Evolutionary conservation across 2,888 invertebrate genomes (phyloP).

Genomic region (Axea sp.): DNA sequence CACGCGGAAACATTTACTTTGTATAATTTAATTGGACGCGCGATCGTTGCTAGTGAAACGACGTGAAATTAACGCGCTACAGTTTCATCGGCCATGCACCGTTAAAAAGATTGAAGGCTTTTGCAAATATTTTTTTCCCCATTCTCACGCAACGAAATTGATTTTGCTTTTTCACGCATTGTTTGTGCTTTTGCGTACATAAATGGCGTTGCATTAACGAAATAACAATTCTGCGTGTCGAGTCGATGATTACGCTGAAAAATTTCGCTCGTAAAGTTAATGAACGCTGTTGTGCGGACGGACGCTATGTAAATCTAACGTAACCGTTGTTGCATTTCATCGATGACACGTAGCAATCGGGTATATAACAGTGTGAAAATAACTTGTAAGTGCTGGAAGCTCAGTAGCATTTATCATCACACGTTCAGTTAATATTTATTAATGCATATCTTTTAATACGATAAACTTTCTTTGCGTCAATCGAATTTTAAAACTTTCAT

Average conservation of each 20-base stretch:
- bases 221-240: constrained; percentile 12
- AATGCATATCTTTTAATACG: too few species aligned
- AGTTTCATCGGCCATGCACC: too few species aligned
- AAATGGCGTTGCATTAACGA: constrained; percentile 16
- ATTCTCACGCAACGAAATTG: too few species aligned
- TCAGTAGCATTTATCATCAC: constrained; percentile 14
- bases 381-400: constrained; percentile 20
- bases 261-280: constrained; percentile 27
- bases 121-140: too few species aligned
- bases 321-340: constrained; percentile 12
- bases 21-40: constrained; percentile 40
- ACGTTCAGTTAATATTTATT: too few species aligned
- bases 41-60: neutral
- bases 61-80: constrained; percentile 7
- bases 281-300: constrained; percentile 4
- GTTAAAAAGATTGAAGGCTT: too few species aligned
- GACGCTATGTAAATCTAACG: constrained; percentile 7
- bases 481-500: too few species aligned
- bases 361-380: constrained; percentile 20
- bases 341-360: neutral
- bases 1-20: constrained; percentile 25
- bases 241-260: constrained; percentile 1
- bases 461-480: too few species aligned
- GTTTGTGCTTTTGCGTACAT: constrained; percentile 6
- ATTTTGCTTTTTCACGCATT: constrained; percentile 13